These are phyloP conservation scores for Drosophila cardini DNA, from an alignment of 1,140 invertebrate genomes.

Conservation along the genomic window DNA sequence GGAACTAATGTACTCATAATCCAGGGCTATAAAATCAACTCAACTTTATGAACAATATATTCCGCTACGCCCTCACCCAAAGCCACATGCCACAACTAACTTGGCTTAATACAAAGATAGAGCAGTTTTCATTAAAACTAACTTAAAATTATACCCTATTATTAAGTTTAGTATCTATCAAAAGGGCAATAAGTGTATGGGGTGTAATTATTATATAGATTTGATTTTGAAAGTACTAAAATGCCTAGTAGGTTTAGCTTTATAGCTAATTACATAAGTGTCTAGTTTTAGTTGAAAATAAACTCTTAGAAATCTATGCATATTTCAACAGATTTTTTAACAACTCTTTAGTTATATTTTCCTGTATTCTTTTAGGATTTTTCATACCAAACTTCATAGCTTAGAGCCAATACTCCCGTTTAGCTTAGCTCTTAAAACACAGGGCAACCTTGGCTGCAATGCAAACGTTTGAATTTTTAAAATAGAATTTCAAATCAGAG, in stretches of 20 bases:
- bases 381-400: no score
- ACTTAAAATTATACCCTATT: slow-evolving; percentile 13
- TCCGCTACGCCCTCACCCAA: slow-evolving; percentile 67
- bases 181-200: no score
- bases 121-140: not conserved
- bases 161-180: not conserved
- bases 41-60: slow-evolving; percentile 56
- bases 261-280: no score
- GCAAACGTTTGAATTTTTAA: slow-evolving; percentile 60
- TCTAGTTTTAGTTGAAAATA: no score
- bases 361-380: no score
- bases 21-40: slow-evolving; percentile 36
- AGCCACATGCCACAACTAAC: slow-evolving; percentile 35
- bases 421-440: not conserved
- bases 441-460: not conserved
- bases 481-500: slow-evolving; percentile 35
- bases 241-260: no score
- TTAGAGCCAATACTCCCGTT: not conserved
- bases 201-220: no score
- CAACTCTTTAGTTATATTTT: no score
- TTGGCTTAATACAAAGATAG: slow-evolving; percentile 21
- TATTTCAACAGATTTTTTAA: no score
- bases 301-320: no score
- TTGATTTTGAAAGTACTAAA: no score
- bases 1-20: slow-evolving; percentile 69